Percentiles rank a stretch among this genome's conserved stretches.
Evolutionary conservation across 2,797 vertebrate genomes (phyloP).

Genomic region (Masticophis lateralis): DNA sequence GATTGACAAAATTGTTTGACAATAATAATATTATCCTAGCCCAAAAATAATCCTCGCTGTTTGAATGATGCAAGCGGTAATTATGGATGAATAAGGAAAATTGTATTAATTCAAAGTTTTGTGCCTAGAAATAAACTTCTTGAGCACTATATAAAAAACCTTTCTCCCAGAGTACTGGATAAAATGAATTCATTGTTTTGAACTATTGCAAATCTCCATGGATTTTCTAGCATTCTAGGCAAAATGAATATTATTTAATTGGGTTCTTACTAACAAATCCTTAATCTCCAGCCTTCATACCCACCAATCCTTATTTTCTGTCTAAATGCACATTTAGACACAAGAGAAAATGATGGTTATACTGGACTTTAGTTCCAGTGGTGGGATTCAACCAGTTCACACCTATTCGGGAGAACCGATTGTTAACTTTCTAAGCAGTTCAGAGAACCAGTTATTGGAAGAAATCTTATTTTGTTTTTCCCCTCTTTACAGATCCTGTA

Average conservation of each 20-base stretch:
- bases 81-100: background rate
- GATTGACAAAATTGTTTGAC: background rate
- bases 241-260: constrained; percentile 29
- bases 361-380: background rate
- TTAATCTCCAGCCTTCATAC: constrained; percentile 17
- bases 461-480: too few species aligned
- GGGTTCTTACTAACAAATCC: constrained; percentile 31
- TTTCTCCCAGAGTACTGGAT: constrained; percentile 7
- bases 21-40: constrained; percentile 9
- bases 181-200: constrained; percentile 34
- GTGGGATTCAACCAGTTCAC: too few species aligned
- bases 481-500: too few species aligned
- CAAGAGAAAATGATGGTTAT: background rate
- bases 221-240: constrained; percentile 16
- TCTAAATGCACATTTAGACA: constrained; percentile 7
- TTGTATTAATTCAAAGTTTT: constrained; percentile 24
- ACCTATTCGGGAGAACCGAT: too few species aligned
- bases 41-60: background rate
- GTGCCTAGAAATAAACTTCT: background rate
- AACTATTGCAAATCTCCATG: background rate
- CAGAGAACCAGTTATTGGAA: too few species aligned
- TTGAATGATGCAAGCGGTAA: background rate
- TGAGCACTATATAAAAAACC: background rate
- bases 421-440: too few species aligned
- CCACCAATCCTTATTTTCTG: constrained; percentile 40